Percentiles rank a stretch among this genome's conserved stretches.
phyloP scores from a whole-genome alignment of 2,888 invertebrate species.

The Choristoneura rosaceana region DNA sequence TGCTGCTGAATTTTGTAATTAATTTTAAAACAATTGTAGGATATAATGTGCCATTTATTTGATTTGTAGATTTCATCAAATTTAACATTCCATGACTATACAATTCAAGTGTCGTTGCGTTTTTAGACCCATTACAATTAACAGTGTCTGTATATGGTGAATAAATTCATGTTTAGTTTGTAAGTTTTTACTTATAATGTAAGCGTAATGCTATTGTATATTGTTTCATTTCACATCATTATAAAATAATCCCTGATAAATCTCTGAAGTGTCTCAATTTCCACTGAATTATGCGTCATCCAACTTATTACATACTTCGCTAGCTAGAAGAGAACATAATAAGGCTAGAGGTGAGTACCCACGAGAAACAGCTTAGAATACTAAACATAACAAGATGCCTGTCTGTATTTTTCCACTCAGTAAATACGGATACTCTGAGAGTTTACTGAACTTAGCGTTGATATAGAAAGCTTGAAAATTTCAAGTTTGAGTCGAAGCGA shows the following conservation, averaged over 20 bases:
- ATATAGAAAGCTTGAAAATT: not conserved
- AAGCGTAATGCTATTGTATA: not conserved
- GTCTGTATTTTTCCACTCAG: not conserved
- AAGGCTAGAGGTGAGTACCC: not conserved
- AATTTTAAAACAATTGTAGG: too few species aligned
- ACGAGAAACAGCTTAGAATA: not conserved
- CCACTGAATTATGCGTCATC: not conserved
- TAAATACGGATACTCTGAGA: not conserved
- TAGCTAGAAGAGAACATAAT: too few species aligned
- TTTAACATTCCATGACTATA: not conserved
- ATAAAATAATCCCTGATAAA: not conserved
- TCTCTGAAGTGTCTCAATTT: not conserved
- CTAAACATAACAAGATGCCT: not conserved
- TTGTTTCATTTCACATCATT: slow-evolving; percentile 11
- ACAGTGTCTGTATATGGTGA: not conserved
- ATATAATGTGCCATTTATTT: too few species aligned
- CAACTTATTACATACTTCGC: not conserved
- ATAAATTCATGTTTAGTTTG: not conserved
- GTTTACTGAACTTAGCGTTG: not conserved
- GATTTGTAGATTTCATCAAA: too few species aligned
- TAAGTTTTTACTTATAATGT: not conserved
- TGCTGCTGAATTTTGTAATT: too few species aligned
- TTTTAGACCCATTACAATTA: slow-evolving; percentile 10
- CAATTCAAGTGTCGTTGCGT: not conserved
- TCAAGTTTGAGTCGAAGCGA: too few species aligned